These are phyloP conservation scores for Osmoderma eremita DNA, from an alignment of 2,888 invertebrate genomes.

Conservation along the genomic window DNA sequence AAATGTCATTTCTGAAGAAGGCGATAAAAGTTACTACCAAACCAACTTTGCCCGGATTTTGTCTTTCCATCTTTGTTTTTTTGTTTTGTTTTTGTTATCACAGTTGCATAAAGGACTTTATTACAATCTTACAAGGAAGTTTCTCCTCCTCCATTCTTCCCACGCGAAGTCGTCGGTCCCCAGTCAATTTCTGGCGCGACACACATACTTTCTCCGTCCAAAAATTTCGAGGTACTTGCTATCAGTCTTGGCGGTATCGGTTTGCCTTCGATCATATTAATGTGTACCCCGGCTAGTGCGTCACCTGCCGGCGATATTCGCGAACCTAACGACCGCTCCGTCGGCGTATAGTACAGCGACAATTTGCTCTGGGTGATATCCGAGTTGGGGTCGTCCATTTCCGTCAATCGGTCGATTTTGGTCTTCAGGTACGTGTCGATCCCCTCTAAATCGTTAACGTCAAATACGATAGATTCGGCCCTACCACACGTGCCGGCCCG, in stretches of 20 bases:
- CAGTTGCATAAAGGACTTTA: conserved; percentile 4
- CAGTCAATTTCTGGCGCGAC: background rate
- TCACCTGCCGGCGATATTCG: conserved; percentile 62
- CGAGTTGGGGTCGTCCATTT: conserved; percentile 59
- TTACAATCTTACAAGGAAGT: conserved; percentile 58
- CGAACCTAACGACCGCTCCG: conserved; percentile 72
- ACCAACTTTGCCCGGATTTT: conserved; percentile 64
- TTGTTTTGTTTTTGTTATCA: conserved; percentile 54
- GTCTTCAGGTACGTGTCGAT: conserved; percentile 76
- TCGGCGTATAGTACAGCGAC: conserved; percentile 86
- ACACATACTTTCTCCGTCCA: conserved; percentile 7
- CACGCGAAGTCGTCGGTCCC: conserved; percentile 54
- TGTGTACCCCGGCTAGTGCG: conserved; percentile 70
- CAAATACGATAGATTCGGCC: conserved; percentile 79
- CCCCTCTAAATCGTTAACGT: conserved; percentile 71
- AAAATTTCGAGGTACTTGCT: conserved; percentile 27
- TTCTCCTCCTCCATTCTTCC: conserved; percentile 59
- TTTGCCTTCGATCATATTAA: conserved; percentile 71
- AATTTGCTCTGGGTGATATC: conserved; percentile 73
- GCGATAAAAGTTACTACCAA: conserved; percentile 54
- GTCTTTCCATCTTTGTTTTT: conserved; percentile 23
- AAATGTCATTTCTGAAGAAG: no score
- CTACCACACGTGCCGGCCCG: conserved; percentile 83
- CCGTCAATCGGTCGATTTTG: conserved; percentile 72
- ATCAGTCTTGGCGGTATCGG: conserved; percentile 46